Evolutionary conservation across 2,113 vertebrate genomes (phyloP).

Genomic region (Siniperca chuatsi): DNA sequence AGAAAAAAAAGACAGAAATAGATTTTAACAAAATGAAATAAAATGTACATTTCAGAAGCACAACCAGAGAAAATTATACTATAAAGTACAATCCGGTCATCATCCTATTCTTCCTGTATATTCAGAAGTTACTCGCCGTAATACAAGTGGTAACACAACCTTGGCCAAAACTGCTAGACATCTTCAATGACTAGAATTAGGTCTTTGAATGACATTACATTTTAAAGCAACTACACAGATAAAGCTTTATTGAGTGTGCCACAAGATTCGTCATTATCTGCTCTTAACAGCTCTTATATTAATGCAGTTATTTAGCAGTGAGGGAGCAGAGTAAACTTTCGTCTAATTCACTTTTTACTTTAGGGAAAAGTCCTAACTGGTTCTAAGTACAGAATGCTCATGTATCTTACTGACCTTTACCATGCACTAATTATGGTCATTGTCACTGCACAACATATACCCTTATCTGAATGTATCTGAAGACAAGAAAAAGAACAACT

Average conservation of each 20-base stretch:
- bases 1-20: not conserved
- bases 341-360: not conserved
- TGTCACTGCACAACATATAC: not conserved
- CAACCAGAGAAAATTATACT: not conserved
- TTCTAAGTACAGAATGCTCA: not conserved
- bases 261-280: not conserved
- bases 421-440: not conserved
- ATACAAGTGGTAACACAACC: not conserved
- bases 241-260: not conserved
- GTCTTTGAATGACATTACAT: not conserved
- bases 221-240: conserved; percentile 1
- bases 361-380: not conserved
- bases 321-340: not conserved
- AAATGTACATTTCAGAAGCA: not conserved
- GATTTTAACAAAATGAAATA: not conserved
- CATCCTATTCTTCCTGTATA: not conserved
- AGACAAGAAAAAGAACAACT: not conserved
- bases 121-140: not conserved
- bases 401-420: not conserved
- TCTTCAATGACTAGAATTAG: not conserved
- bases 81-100: not conserved
- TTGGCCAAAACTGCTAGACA: not conserved
- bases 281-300: not conserved
- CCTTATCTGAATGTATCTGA: not conserved
- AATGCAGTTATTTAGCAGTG: not conserved